Conservation (phyloP, 2,113 vertebrate species). For the Varanus salvator region DNA sequence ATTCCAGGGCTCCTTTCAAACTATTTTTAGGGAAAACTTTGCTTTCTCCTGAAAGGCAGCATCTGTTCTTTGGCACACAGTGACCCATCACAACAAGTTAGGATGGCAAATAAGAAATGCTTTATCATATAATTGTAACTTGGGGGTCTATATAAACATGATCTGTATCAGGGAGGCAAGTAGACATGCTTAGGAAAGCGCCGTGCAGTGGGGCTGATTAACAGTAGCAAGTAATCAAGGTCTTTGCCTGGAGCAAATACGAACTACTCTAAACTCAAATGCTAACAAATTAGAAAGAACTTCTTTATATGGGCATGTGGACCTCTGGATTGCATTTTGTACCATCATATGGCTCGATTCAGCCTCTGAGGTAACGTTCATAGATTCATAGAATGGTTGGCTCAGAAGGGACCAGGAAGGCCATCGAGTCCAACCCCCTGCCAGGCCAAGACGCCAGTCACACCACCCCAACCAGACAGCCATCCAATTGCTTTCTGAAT, state of each 20-base stretch:
- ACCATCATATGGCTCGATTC: background rate
- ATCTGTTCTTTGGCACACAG: background rate
- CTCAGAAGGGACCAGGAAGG: no score
- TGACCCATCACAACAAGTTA: slow-evolving; percentile 8
- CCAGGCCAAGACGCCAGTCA: no score
- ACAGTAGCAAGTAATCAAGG: background rate
- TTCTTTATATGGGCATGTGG: background rate
- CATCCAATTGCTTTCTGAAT: no score
- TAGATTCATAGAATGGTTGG: no score
- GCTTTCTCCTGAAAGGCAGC: background rate
- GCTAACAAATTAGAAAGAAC: background rate
- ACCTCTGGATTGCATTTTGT: background rate
- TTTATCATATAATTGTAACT: slow-evolving; percentile 17
- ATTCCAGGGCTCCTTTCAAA: background rate
- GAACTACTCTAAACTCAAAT: background rate
- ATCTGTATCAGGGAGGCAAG: background rate
- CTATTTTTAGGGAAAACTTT: background rate
- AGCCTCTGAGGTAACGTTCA: background rate
- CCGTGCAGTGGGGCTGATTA: background rate
- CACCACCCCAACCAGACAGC: no score
- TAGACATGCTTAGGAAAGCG: background rate
- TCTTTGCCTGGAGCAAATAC: background rate
- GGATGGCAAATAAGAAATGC: slow-evolving; percentile 18
- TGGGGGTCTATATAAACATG: slow-evolving; percentile 2
- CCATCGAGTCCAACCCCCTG: no score